Evolutionary conservation across 2,113 vertebrate species (phyloP).

Genomic region (Rhagologus leucostigma): DNA sequence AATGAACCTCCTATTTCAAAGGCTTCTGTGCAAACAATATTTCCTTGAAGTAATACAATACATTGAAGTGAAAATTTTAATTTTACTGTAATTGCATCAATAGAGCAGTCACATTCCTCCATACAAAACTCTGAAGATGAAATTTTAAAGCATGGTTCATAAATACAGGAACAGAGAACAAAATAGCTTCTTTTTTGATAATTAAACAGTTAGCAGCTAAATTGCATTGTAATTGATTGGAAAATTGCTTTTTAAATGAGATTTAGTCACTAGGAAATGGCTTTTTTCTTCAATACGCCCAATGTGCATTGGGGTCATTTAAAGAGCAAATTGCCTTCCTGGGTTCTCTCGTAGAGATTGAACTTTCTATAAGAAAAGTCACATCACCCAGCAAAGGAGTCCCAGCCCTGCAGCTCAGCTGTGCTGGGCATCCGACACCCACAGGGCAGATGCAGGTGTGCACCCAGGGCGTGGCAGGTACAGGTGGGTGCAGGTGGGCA

Average conservation of each 20-base stretch:
- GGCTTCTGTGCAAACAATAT: background rate
- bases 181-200: slow-evolving; percentile 63
- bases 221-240: slow-evolving; percentile 77
- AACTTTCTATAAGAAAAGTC: background rate
- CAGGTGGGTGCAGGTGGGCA: background rate
- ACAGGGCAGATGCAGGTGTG: background rate
- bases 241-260: slow-evolving; percentile 80
- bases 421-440: background rate
- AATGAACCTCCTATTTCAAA: slow-evolving; percentile 10
- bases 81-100: slow-evolving; percentile 4
- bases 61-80: slow-evolving; percentile 29
- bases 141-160: background rate
- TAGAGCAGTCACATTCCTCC: background rate
- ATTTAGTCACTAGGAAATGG: slow-evolving; percentile 73
- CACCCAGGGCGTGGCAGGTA: background rate
- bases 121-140: background rate
- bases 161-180: slow-evolving; percentile 48
- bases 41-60: background rate
- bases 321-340: slow-evolving; percentile 55
- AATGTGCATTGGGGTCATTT: slow-evolving; percentile 57
- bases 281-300: slow-evolving; percentile 50
- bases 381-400: background rate
- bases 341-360: background rate
- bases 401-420: background rate
- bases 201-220: slow-evolving; percentile 77